phyloP scores from a whole-genome alignment of 2,888 invertebrate species.

The Galerucella calmariensis region DNA sequence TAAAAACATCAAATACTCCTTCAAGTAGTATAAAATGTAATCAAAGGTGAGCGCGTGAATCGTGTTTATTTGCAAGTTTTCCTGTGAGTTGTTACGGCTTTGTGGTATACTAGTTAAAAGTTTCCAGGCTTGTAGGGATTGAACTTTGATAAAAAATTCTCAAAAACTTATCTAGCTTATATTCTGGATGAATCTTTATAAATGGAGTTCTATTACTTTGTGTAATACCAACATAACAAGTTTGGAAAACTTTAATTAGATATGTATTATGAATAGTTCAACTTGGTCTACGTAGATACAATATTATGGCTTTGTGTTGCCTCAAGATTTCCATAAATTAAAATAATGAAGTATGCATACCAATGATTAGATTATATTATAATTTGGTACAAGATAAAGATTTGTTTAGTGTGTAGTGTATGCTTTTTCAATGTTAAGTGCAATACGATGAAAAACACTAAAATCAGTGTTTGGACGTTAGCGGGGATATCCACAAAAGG shows the following conservation, averaged over 20 bases:
- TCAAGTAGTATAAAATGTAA: background rate
- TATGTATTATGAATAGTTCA: too few species aligned
- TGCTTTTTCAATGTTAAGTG: too few species aligned
- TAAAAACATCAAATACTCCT: background rate
- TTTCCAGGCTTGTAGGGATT: background rate
- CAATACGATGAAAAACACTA: too few species aligned
- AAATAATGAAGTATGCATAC: too few species aligned
- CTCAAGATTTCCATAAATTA: too few species aligned
- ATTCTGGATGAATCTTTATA: background rate
- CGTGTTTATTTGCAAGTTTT: background rate
- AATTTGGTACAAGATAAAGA: too few species aligned
- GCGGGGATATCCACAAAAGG: constrained; percentile 40
- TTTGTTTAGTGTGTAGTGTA: too few species aligned
- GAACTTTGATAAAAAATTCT: constrained; percentile 13
- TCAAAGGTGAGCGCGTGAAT: background rate
- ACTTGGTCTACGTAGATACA: too few species aligned
- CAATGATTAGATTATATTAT: too few species aligned
- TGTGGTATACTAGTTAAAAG: constrained; percentile 14
- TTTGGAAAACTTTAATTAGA: background rate
- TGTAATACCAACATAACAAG: background rate
- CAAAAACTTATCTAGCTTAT: background rate
- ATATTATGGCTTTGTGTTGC: too few species aligned
- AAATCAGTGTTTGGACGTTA: constrained; percentile 41
- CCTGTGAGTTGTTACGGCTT: background rate
- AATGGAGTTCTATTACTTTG: constrained; percentile 1